A percentile compares a stretch with the other conserved stretches of the same genome.
phyloP scores from a whole-genome alignment of 1,140 invertebrate species.

The Drosophila leontia region DNA sequence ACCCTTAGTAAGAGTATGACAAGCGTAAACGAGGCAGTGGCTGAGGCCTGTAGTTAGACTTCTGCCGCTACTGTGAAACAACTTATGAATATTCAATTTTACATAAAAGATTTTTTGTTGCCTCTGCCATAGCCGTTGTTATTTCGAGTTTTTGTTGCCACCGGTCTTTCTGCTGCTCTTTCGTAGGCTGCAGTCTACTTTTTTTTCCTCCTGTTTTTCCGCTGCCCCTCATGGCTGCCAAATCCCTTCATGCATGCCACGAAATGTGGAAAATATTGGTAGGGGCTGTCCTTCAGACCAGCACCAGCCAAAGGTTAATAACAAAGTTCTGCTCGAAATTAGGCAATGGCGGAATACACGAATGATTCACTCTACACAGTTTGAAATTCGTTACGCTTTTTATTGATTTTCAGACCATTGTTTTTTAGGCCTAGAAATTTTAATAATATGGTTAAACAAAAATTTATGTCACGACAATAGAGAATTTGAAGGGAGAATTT shows the following conservation, averaged over 20 bases:
- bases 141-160: constrained; percentile 71
- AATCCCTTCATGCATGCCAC: constrained; percentile 64
- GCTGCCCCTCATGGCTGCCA: constrained; percentile 44
- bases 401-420: background rate
- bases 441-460: background rate
- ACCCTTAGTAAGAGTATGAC: constrained; percentile 12
- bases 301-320: constrained; percentile 5
- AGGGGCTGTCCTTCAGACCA: background rate
- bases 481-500: background rate
- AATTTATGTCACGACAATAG: constrained; percentile 4
- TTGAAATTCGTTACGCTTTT: background rate
- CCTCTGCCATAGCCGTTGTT: constrained; percentile 65
- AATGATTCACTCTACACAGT: background rate
- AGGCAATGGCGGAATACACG: background rate
- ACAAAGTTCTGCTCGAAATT: background rate
- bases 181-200: constrained; percentile 3
- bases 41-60: constrained; percentile 58
- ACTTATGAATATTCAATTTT: constrained; percentile 83
- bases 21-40: constrained; percentile 14
- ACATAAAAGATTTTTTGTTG: constrained; percentile 82
- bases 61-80: constrained; percentile 58
- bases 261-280: constrained; percentile 69
- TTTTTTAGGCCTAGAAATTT: background rate
- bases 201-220: constrained; percentile 13
- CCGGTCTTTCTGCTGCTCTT: constrained; percentile 28